Base-by-base conservation (phyloP, 1,140 invertebrate species). In the Drosophila jambulina region DNA sequence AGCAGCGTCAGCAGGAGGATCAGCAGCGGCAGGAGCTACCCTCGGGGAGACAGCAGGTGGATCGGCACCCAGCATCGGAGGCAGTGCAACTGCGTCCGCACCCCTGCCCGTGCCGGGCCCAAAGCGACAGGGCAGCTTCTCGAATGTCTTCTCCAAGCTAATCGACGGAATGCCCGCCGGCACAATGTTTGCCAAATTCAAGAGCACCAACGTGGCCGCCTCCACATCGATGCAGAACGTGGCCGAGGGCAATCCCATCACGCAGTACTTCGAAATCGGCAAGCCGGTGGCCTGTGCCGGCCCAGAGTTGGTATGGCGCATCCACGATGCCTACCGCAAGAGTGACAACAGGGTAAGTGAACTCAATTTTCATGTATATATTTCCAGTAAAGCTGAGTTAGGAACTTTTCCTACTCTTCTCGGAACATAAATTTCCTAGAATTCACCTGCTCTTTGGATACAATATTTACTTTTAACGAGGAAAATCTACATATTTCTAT, bases 291-390 rank as follows among this genome's bases (percentile, higher is more conserved):
- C 96, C 23, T 97, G 96, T 58, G 97, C 97, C 21, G 98, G 98
- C 0, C 98, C 98, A 0, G 97, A 98, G 87, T 95, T 97, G 65
- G 95, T 97, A 9, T 99, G 98, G 98, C 96, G 96, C 83, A 97
- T 99, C 64, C 96, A 98, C 90, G 98, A 99, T 79, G 98, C 96
- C 1, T 96, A 96, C 83, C 93, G 97, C 62, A 98, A 98, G 92
- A 96, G 95, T 51, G 98, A 99, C 85, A 96, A 96, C 77, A 98
- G 98, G 96, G 98, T 99, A 93, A 95, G 95, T 93, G 38, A n/a
- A n/a, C 9, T 17, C 12, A 54, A 38, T 15, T 19, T 29, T 6
- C 10, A 2, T 17, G 4, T 10, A 34, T n/a, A 54, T 29, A 36
- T 58, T 29, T 19, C 25, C 56, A 13, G 4, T 29, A 4, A 17